A percentile compares a stretch with the other conserved stretches of the same genome.
These are phyloP conservation scores for Silurus asotus DNA, from an alignment of 2,113 vertebrate genomes.

Conservation along the genomic window DNA sequence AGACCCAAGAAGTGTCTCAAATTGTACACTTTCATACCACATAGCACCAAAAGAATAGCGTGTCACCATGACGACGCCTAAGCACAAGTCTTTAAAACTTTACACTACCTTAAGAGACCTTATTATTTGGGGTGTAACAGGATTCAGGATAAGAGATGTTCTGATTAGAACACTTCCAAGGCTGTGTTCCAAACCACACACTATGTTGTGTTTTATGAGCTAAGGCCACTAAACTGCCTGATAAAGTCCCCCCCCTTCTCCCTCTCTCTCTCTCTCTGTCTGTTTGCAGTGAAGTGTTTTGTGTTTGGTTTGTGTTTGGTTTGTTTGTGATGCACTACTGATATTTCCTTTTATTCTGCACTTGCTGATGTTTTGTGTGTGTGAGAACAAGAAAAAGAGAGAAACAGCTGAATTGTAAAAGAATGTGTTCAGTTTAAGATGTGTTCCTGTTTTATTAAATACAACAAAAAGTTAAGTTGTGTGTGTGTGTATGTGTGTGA, in stretches of 20 bases:
- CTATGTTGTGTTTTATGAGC: background rate
- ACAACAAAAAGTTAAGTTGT: background rate
- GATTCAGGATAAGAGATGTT: background rate
- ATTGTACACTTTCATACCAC: background rate
- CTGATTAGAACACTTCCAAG: background rate
- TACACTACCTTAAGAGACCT: background rate
- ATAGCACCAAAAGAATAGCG: background rate
- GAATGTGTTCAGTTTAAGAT: background rate
- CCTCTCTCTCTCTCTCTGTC: background rate
- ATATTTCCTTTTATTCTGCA: background rate
- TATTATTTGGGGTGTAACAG: background rate
- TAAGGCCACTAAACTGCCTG: background rate
- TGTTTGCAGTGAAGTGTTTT: background rate
- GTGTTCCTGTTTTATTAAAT: background rate
- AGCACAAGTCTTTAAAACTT: background rate
- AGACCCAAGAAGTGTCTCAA: too few relatives aligned
- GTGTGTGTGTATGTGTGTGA: background rate
- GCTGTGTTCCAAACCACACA: background rate
- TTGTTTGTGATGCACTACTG: background rate
- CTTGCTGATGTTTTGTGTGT: background rate
- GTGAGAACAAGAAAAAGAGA: background rate
- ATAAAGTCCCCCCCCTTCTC: too few relatives aligned
- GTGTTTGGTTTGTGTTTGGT: background rate
- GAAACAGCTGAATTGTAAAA: background rate
- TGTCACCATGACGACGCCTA: too few relatives aligned